Conservation (phyloP, 2,797 vertebrate species). For the Phrynocephalus vlangalii region DNA sequence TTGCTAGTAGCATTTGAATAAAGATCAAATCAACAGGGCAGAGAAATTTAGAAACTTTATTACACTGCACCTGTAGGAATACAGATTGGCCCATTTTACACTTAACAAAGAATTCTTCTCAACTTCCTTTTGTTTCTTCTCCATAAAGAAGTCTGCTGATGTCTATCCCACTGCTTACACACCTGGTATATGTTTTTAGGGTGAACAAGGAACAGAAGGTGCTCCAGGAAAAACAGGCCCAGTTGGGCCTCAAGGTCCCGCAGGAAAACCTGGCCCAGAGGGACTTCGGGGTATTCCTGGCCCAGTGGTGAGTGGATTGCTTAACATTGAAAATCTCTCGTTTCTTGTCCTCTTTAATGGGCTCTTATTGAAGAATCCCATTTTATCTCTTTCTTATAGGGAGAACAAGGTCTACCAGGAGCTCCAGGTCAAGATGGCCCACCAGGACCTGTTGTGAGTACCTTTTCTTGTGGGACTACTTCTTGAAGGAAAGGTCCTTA, state of each 20-base stretch:
- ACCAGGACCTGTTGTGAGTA: slow-evolving; percentile 91
- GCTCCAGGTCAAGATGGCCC: slow-evolving; percentile 92
- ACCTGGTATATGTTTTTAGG: slow-evolving; percentile 76
- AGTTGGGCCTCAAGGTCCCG: slow-evolving; percentile 93
- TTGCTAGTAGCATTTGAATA: background rate
- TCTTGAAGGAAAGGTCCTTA: slow-evolving; percentile 8
- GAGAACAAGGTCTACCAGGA: slow-evolving; percentile 94
- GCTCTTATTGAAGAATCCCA: slow-evolving; percentile 30
- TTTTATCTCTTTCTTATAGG: slow-evolving; percentile 77
- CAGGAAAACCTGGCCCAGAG: slow-evolving; percentile 96
- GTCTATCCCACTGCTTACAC: background rate
- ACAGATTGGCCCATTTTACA: background rate
- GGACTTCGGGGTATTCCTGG: slow-evolving; percentile 97
- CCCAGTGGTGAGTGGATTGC: slow-evolving; percentile 87
- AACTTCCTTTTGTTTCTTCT: background rate
- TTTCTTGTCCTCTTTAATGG: background rate
- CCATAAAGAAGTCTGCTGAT: background rate
- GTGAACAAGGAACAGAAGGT: slow-evolving; percentile 92
- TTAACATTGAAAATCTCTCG: slow-evolving; percentile 3
- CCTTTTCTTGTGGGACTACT: background rate
- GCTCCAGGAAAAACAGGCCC: slow-evolving; percentile 96
- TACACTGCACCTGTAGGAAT: background rate
- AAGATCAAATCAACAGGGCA: background rate
- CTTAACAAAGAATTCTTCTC: background rate
- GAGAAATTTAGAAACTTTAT: background rate